These are phyloP conservation scores for Vulpes lagopus DNA, from an alignment of 2,113 vertebrate species.

Conservation along the genomic window DNA sequence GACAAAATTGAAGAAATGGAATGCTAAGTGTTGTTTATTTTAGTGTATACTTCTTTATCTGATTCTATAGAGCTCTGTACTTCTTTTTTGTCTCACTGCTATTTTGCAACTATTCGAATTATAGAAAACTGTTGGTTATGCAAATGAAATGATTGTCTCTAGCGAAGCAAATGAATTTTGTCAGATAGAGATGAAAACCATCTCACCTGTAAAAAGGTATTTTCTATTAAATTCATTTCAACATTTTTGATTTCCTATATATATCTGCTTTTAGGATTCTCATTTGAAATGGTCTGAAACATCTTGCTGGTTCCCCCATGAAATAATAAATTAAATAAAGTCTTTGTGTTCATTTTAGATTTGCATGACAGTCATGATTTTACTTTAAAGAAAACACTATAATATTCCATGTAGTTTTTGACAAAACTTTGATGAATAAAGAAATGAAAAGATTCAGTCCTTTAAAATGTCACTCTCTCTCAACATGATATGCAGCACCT, in stretches of 20 bases:
- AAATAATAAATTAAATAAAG: slow-evolving; percentile 27
- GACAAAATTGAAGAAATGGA: neutral
- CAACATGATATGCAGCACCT: neutral
- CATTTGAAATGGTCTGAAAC: neutral
- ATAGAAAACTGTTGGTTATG: neutral
- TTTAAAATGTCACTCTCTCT: slow-evolving; percentile 49
- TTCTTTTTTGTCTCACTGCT: neutral
- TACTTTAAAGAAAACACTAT: neutral
- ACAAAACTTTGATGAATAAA: slow-evolving; percentile 48
- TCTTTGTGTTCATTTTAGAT: slow-evolving; percentile 32
- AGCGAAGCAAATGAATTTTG: neutral
- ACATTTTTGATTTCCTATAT: neutral
- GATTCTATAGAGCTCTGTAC: neutral
- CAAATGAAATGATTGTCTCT: neutral
- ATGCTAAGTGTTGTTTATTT: neutral
- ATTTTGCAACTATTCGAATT: neutral
- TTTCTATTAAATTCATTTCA: neutral
- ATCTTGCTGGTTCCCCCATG: neutral
- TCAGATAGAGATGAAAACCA: neutral
- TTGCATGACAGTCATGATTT: neutral
- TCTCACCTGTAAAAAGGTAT: neutral
- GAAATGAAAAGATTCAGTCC: neutral
- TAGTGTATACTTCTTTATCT: neutral
- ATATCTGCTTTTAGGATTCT: neutral
- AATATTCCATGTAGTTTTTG: slow-evolving; percentile 17